Base-by-base conservation (phyloP, 2,888 invertebrate species). In the Boloria selene region DNA sequence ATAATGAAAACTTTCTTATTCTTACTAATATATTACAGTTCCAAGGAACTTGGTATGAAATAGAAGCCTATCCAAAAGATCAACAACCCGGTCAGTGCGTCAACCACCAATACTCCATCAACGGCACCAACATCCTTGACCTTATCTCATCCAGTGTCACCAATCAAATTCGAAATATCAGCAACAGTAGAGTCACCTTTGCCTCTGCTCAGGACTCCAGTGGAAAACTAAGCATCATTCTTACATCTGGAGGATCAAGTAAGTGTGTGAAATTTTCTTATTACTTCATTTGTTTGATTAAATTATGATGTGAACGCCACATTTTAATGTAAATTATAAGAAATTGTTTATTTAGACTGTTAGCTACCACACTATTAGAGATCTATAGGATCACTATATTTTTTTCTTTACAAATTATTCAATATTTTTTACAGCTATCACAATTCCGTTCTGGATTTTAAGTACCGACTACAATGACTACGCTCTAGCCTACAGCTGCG, bases 401-500 rank as follows among this genome's bases (percentile, higher is more conserved):
- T 22, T 22, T 22, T 22, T 3, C 22, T 22, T 22, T 22, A 0
- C 10, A 7, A 38, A 10, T 38, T 38, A 10, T 38, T 17, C 7
- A 17, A 13, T 50, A 61, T 17, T 31, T 17, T 22, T 64, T 66
- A 31, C 59, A 66, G 65, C 66, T 13, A 38, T 64, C 10, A 61
- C 68, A 1, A 65, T 61, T 26, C 77, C 80, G 38, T 80, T 80
- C 60, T 80, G 75, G 76, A 74, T 84, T 17, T 72, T 83, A 17
- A 82, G 91, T 54, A 95, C 95, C 0, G 95, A 95, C 77, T 95
- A 95, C 75, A 86, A 86, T 0, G 87, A 88, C 55, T 95, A 93
- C 72, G 85, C 94, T 0, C 89, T 95, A 0, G 93, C 94, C 0
- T 95, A 94, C 89, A 93, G 93, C 49, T 95, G 95, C 74, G 79